Conservation (phyloP, 2,888 invertebrate genomes). For the Quadroppia sp. region DNA sequence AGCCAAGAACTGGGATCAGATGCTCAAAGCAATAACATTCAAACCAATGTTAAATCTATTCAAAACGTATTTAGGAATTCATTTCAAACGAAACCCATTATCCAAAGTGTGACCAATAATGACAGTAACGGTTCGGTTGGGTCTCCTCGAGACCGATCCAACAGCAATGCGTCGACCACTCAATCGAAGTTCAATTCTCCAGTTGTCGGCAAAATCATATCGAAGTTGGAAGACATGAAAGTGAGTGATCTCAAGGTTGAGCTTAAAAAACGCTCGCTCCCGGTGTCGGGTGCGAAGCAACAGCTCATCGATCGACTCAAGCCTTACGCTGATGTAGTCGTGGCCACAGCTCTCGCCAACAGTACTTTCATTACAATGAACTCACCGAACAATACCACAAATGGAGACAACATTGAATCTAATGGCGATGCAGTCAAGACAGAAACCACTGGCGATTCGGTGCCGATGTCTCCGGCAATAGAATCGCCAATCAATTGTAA, state of each 20-base stretch:
- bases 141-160: conserved; percentile 17
- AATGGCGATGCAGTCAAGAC: not conserved
- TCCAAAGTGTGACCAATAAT: conserved; percentile 18
- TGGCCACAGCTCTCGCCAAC: conserved; percentile 26
- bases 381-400: not conserved
- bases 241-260: conserved; percentile 91
- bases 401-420: not conserved
- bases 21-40: conserved; percentile 19
- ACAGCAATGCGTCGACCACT: conserved; percentile 15
- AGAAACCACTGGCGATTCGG: not conserved
- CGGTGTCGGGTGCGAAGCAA: conserved; percentile 93
- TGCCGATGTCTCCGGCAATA: not conserved
- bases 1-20: conserved; percentile 30
- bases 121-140: not conserved
- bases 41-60: not conserved
- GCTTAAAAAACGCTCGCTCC: conserved; percentile 83
- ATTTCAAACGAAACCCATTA: conserved; percentile 27
- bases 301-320: conserved; percentile 86
- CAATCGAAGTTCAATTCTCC: conserved; percentile 8
- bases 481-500: not conserved
- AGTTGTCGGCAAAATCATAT: conserved; percentile 42
- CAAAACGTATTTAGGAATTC: not conserved
- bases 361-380: conserved; percentile 4
- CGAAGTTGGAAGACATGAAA: conserved; percentile 87
- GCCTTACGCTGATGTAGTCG: conserved; percentile 55